Conservation (phyloP, 2,797 vertebrate species). For the Discoglossus pictus region DNA sequence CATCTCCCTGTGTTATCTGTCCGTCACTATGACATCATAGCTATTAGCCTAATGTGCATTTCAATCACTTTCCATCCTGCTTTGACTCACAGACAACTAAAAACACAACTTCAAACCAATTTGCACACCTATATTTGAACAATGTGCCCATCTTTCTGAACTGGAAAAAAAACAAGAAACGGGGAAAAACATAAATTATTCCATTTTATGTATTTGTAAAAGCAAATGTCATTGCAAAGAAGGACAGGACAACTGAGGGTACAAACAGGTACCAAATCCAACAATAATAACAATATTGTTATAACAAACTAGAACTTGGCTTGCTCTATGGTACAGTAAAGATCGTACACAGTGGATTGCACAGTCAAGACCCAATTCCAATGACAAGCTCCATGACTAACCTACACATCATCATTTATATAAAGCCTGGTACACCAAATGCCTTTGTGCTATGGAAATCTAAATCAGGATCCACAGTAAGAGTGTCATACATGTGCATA, state of each 20-base stretch:
- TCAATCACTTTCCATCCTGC: too few species aligned
- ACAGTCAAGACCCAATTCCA: constrained; percentile 16
- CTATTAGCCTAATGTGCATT: too few species aligned
- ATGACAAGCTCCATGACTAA: constrained; percentile 35
- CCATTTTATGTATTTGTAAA: too few species aligned
- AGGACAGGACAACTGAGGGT: constrained; percentile 21
- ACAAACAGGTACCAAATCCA: constrained; percentile 17
- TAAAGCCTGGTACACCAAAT: constrained; percentile 44
- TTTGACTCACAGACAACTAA: too few species aligned
- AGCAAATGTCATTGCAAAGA: neutral
- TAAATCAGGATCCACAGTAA: constrained; percentile 36
- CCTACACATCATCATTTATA: constrained; percentile 36
- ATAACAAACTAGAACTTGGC: constrained; percentile 13
- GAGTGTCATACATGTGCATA: constrained; percentile 28
- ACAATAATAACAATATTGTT: constrained; percentile 7
- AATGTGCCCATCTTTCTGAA: too few species aligned
- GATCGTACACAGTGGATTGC: constrained; percentile 21
- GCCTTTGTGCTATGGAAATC: constrained; percentile 35
- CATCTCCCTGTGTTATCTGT: too few species aligned
- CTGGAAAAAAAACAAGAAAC: too few species aligned
- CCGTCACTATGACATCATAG: too few species aligned
- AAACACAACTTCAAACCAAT: too few species aligned
- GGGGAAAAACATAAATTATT: too few species aligned
- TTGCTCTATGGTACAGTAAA: constrained; percentile 43
- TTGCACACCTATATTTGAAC: too few species aligned